Percentiles rank a stretch among this genome's conserved stretches.
phyloP scores from a whole-genome alignment of 2,113 vertebrate genomes.

The Ophthalmolycus amberensis region DNA sequence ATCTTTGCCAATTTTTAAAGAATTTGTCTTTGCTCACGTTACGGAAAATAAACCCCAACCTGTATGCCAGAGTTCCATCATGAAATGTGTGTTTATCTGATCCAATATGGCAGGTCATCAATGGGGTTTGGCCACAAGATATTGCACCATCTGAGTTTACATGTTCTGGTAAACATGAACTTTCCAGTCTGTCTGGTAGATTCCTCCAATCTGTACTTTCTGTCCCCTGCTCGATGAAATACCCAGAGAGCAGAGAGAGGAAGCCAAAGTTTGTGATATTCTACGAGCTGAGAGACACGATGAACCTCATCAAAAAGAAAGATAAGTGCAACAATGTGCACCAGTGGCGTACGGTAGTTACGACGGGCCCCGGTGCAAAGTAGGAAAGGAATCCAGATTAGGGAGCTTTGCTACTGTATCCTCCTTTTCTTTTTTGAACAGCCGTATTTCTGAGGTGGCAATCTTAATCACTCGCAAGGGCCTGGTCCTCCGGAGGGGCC shows the following conservation, averaged over 20 bases:
- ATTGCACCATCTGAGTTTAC: conserved; percentile 45
- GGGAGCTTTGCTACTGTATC: background rate
- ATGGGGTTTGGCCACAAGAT: conserved; percentile 15
- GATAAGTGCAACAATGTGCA: conserved; percentile 16
- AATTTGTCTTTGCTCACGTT: conserved; percentile 22
- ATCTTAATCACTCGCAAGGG: background rate
- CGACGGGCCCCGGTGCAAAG: background rate
- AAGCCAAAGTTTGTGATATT: background rate
- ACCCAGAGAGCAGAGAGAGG: conserved; percentile 2
- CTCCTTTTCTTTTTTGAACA: background rate
- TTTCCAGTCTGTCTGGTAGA: conserved; percentile 29
- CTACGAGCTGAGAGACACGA: conserved; percentile 1
- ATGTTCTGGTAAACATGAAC: conserved; percentile 7
- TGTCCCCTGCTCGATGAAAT: conserved; percentile 37
- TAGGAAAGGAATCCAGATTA: background rate
- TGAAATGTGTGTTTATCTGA: conserved; percentile 28
- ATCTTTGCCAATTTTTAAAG: conserved; percentile 18
- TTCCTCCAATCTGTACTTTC: conserved; percentile 49
- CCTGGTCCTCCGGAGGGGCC: background rate
- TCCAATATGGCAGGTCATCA: conserved; percentile 12
- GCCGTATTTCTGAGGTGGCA: background rate
- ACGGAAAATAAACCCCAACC: conserved; percentile 21
- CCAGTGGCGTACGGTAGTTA: background rate
- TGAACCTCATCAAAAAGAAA: conserved; percentile 32
- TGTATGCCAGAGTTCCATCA: conserved; percentile 8